Conservation (phyloP, 2,797 vertebrate genomes). For the Hyperoplus immaculatus region DNA sequence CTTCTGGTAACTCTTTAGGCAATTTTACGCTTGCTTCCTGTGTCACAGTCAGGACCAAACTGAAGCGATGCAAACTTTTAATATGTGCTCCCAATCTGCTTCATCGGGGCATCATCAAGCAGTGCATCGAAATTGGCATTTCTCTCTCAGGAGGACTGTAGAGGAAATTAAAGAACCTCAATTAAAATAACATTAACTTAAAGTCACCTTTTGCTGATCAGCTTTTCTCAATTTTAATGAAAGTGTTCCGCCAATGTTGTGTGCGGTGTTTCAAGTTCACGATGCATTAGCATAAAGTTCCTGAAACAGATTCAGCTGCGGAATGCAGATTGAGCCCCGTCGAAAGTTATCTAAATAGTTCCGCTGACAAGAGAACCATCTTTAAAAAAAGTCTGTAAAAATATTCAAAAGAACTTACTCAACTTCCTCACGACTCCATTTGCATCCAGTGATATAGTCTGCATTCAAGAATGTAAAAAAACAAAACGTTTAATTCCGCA, state of each 20-base stretch:
- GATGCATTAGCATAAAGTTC: background rate
- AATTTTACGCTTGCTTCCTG: background rate
- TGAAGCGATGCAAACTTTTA: background rate
- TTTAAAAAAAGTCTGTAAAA: background rate
- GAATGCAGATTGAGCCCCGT: no score
- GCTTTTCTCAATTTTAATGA: background rate
- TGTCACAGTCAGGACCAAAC: background rate
- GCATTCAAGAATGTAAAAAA: background rate
- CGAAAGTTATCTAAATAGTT: background rate
- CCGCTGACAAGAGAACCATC: background rate
- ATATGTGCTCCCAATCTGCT: slow-evolving; percentile 14
- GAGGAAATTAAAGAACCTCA: background rate
- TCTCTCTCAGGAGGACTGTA: slow-evolving; percentile 20
- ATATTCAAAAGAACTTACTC: background rate
- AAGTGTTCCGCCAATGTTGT: no score
- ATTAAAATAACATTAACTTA: background rate
- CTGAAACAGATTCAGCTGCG: background rate
- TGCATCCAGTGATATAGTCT: slow-evolving; percentile 8
- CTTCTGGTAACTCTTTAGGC: background rate
- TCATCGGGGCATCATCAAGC: slow-evolving; percentile 29
- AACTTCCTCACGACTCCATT: rapidly evolving
- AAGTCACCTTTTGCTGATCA: background rate
- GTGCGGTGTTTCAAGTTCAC: background rate
- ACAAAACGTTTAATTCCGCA: background rate
- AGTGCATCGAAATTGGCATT: slow-evolving; percentile 27